Base-by-base conservation (phyloP, 2,888 invertebrate species). In the Schizaphis graminum region DNA sequence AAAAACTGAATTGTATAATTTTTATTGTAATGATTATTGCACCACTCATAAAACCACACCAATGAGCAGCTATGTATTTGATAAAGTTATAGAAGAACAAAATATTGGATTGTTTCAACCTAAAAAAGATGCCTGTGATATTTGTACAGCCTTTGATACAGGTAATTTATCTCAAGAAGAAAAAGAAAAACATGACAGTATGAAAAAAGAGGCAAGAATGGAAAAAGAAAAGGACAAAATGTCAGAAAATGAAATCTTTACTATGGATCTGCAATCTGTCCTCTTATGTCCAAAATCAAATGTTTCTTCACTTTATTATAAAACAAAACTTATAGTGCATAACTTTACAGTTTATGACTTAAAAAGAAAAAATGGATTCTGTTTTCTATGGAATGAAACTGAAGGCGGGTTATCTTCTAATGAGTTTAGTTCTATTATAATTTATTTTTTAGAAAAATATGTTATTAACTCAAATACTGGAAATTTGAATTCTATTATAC, bases 291-390 rank as follows among this genome's bases (percentile, higher is more conserved):
- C 95, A 91, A 95, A 94, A 91, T 94, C 95, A 61, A 95, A 95
- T 91, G 95, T 95, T 35, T 85, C 95, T 26, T 94, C 95, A 21
- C 95, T 95, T 90, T 95, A 95, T 94, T 95, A 95, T 94, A 95
- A 95, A 94, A 95, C 95, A 85, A 95, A 95, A 94, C 94, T 95
- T 67, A 95, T 95, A 94, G 95, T 95, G 24, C 95, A 95, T 92
- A 95, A 95, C 94, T 95, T 94, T 85, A 95, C 95, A n/a, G 44
- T 95, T 53, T 94, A 86, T 77, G 92, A 94, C 93, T 89, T 94
- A 56, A 86, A 89, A n/a, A 94, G 53, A 41, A 67, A 94, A 47
- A 93, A 94, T 57, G 94, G 57, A 2, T 84, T 35, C 41, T 94
- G 94, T n/a, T 95, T 92, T 85, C 92, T 94, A 91, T 95, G 93